These are phyloP conservation scores for Centrocercus urophasianus DNA, from an alignment of 2,113 vertebrate genomes.

Conservation along the genomic window DNA sequence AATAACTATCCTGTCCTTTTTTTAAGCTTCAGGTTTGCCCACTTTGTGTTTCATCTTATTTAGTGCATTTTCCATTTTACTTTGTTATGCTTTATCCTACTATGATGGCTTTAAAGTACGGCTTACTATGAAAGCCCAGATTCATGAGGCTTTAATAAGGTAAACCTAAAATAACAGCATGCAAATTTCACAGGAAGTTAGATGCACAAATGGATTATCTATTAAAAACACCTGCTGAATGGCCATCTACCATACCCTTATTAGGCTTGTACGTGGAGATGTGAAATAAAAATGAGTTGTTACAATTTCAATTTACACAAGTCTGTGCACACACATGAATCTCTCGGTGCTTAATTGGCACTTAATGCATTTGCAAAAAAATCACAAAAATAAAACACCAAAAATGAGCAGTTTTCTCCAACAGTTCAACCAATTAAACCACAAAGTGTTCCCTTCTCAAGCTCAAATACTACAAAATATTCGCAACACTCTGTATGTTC, in stretches of 20 bases:
- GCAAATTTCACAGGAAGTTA: background rate
- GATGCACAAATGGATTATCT: background rate
- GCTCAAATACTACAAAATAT: background rate
- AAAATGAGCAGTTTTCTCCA: constrained; percentile 26
- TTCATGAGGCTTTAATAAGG: background rate
- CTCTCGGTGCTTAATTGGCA: background rate
- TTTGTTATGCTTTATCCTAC: constrained; percentile 34
- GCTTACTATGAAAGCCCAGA: background rate
- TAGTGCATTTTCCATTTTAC: background rate
- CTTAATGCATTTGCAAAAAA: background rate
- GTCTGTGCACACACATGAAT: background rate
- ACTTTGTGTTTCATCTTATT: constrained; percentile 48
- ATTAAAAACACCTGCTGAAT: constrained; percentile 14
- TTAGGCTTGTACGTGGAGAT: background rate
- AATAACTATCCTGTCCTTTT: background rate
- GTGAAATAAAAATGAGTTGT: background rate
- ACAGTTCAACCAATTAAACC: background rate
- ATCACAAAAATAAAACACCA: background rate
- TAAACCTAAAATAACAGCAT: background rate
- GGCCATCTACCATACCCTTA: background rate
- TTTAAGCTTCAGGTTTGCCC: background rate
- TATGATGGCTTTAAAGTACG: background rate
- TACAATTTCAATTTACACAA: background rate
- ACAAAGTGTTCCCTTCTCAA: background rate
- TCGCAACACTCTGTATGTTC: background rate